Percentiles rank a stretch among this genome's conserved stretches.
Conservation (phyloP, 2,113 vertebrate genomes). For the Rhinopithecus roxellana region DNA sequence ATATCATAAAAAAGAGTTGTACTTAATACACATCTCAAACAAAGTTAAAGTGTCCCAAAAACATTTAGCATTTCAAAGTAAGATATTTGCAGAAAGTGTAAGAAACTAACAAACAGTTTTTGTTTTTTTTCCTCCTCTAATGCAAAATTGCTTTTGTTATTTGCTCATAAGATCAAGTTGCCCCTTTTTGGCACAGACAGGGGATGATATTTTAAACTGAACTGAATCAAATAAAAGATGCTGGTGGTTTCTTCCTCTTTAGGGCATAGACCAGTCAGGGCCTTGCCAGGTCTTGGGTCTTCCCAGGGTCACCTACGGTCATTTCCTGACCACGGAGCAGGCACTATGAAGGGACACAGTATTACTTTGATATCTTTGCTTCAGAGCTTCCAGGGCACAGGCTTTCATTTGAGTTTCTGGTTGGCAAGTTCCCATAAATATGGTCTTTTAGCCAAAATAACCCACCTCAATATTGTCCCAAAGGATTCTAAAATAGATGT, state of each 20-base stretch:
- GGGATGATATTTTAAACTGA: conserved; percentile 35
- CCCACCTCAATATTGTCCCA: background rate
- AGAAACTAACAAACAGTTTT: background rate
- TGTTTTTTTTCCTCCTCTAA: background rate
- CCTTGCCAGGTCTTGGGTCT: background rate
- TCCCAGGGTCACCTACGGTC: background rate
- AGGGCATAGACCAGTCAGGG: background rate
- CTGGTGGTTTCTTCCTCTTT: conserved; percentile 38
- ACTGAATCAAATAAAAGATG: conserved; percentile 12
- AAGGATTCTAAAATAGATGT: background rate
- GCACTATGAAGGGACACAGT: background rate
- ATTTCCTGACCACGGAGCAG: conserved; percentile 40
- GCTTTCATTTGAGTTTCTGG: conserved; percentile 7
- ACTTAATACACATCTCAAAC: background rate
- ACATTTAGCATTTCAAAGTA: conserved; percentile 28
- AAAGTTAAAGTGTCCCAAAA: conserved; percentile 20
- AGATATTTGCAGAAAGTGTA: background rate
- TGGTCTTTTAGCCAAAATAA: conserved; percentile 24
- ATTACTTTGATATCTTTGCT: conserved; percentile 16
- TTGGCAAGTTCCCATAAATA: conserved; percentile 32
- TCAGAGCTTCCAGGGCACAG: background rate
- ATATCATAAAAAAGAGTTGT: background rate
- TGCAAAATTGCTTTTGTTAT: conserved; percentile 28
- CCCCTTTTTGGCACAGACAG: background rate
- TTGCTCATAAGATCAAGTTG: conserved; percentile 38